A percentile compares a stretch with the other conserved stretches of the same genome.
Evolutionary conservation across 2,113 vertebrate species (phyloP).

Genomic region (Sprattus sprattus): DNA sequence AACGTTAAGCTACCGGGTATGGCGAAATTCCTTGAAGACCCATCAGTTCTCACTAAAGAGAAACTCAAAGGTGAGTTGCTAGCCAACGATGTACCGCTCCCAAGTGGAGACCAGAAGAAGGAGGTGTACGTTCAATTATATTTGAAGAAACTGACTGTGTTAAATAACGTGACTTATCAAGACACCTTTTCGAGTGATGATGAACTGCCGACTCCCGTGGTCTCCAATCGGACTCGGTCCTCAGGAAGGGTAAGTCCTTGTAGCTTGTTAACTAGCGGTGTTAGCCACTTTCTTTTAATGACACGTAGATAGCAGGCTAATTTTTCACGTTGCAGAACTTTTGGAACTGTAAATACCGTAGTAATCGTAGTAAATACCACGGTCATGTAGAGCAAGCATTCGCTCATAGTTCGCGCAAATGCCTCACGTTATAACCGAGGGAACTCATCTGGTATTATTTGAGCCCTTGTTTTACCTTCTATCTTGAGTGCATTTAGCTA

Average conservation of each 20-base stretch:
- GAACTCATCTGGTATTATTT: not conserved
- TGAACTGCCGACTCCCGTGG: conserved; percentile 78
- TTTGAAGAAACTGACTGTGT: conserved; percentile 83
- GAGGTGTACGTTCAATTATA: conserved; percentile 96
- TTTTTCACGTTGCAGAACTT: not conserved
- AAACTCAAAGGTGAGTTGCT: conserved; percentile 92
- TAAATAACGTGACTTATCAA: conserved; percentile 75
- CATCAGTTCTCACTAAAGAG: conserved; percentile 91
- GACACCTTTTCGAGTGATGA: conserved; percentile 92
- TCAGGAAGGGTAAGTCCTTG: conserved; percentile 70
- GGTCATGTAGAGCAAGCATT: no score
- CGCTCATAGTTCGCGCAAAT: no score
- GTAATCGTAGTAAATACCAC: no score
- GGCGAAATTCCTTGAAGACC: conserved; percentile 90
- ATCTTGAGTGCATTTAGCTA: not conserved
- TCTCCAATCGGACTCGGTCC: conserved; percentile 69
- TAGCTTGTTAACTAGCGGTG: not conserved
- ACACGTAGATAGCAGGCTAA: not conserved
- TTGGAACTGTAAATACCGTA: no score
- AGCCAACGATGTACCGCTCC: conserved; percentile 88
- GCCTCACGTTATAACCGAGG: no score
- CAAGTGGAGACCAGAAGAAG: conserved; percentile 89
- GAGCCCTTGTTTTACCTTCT: not conserved
- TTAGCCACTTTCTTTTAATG: not conserved
- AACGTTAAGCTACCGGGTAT: conserved; percentile 59